Base-by-base conservation (phyloP, 2,888 invertebrate species). In the Thysanoteuthis rhombus region DNA sequence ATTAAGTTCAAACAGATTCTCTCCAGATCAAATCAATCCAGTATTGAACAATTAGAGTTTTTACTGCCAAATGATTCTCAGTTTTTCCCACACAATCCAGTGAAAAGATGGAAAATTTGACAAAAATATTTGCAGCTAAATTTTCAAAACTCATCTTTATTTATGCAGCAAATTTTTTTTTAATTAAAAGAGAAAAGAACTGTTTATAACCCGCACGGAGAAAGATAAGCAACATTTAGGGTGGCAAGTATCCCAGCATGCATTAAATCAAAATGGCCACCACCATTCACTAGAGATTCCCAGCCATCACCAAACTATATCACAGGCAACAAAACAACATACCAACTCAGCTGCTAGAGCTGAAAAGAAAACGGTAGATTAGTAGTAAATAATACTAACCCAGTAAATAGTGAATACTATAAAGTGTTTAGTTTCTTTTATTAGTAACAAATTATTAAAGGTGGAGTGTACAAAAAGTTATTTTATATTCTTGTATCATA, bases 291-390 rank as follows among this genome's bases (percentile, higher is more conserved):
- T 36, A 3, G 22, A 75, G n/a, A 75, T n/a, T 75, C 36, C 16
- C 42, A 92, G 42, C 92, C 92, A 92, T 92, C 92, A 92, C 92
- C 92, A 92, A 90, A 92, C 92, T 92, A 45, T n/a, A 92, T 45
- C 92, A 45, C 92, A 92, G 32, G 92, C 92, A 92, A 92, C 92
- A 92, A 92, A 36, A 28, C 19, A 92, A 92, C 92, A 92, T 92
- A 92, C 92, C 92, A 92, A 92, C n/a, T 92, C 92, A 92, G 45
- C 92, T n/a, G 92, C 92, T 92, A 42, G 32, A 32, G 32, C 92
- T 92, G 92, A 92, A 92, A 92, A 45, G 45, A 92, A 92, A 92
- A 92, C 42, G n/a, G n/a, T 92, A 45, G 92, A 45, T 92, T 92
- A 92, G 92, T 92, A 75, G n/a, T 32, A 75, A 75, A 16, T 75